phyloP scores from a whole-genome alignment of 2,888 invertebrate genomes.

The Heliconius ethilla region DNA sequence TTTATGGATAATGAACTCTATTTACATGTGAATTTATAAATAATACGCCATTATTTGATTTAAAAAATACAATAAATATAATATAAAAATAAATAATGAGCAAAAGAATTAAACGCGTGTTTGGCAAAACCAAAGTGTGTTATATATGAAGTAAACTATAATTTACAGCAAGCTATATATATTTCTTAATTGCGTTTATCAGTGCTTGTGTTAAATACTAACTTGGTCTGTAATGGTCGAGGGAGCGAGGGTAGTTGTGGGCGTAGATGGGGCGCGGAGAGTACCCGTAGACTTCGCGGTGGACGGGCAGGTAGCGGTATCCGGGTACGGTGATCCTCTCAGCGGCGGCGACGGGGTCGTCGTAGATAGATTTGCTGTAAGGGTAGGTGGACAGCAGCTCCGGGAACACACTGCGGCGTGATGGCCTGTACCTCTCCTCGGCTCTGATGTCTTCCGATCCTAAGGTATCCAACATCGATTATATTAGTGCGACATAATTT shows the following conservation, averaged over 20 bases:
- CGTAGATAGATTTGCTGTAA: constrained; percentile 92
- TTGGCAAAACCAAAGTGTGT: constrained; percentile 38
- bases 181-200: constrained; percentile 19
- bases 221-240: constrained; percentile 93
- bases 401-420: constrained; percentile 89
- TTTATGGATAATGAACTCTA: neutral
- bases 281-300: constrained; percentile 94
- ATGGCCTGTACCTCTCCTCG: constrained; percentile 88
- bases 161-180: constrained; percentile 36
- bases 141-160: constrained; percentile 38
- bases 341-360: constrained; percentile 89
- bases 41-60: neutral
- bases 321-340: constrained; percentile 94
- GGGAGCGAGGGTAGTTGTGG: constrained; percentile 89
- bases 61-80: neutral
- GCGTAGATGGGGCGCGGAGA: constrained; percentile 93
- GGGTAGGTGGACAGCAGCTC: constrained; percentile 88
- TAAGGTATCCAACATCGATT: constrained; percentile 26
- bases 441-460: constrained; percentile 96
- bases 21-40: constrained; percentile 17
- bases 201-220: constrained; percentile 74
- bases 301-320: constrained; percentile 94
- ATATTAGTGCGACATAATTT: neutral
- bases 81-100: constrained; percentile 28
- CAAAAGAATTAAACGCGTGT: constrained; percentile 39